Base-by-base conservation (phyloP, 2,113 vertebrate genomes). In the Orthonyx spaldingii region DNA sequence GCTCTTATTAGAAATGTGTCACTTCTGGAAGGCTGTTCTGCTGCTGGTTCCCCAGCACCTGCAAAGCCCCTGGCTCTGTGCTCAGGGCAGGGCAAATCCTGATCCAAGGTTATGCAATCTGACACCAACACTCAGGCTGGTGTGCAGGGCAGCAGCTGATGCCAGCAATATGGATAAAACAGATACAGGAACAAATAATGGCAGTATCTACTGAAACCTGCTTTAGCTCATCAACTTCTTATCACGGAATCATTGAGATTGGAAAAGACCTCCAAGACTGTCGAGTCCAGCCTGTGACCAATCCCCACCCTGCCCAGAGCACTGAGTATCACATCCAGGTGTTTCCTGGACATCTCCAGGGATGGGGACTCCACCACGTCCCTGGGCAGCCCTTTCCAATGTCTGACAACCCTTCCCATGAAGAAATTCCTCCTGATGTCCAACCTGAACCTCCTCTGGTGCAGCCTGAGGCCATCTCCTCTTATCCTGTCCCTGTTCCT, bases 281-380 rank as follows among this genome's bases (percentile, higher is more conserved):
- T 3, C 5, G 10, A 83, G n/a, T 11, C 61, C n/a, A 32, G 12
- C 9, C 41, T 19, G 6, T 23, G 55, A 8, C 8, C 0, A 0
- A 76, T 13, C 8, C 41, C 18, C 56, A 76, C 39, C 16, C 4
- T 10, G 28, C 17, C 41, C 39, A 61, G 47, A 41, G 69, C 53
- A 44, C 24, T 2, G 20, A 68, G 21, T 47, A 41, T 41, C 79
- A 83, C 2, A 0, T 27, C 21, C 70, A 23, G 18, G 0, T 41
- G 8, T 17, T 50, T 18, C 32, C 11, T 20, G 22, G 11, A 13
- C 32, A 47, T 8, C n/a, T 55, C 14, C 46, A 32, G 70, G 26
- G 13, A 35, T 9, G 17, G 13, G n/a, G 30, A 84, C 42, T 24
- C 19, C 27, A 33, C 11, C 19, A 42, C 3, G 32, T 14, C 35